Evolutionary conservation across 2,113 vertebrate genomes (phyloP).

Genomic region (Centropristis striata): DNA sequence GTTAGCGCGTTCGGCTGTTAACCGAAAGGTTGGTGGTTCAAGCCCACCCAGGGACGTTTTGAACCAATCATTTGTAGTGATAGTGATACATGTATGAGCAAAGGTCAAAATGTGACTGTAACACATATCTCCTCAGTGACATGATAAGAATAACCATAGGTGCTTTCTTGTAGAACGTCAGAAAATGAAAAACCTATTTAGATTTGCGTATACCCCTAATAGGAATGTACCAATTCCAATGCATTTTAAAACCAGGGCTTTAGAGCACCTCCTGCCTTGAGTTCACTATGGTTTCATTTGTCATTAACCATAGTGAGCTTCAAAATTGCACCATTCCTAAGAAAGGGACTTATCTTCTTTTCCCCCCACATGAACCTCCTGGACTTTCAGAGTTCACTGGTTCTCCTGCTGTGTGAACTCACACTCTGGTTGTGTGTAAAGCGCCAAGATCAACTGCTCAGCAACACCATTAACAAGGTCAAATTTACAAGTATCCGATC

Average conservation of each 20-base stretch:
- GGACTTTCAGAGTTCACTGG: slow-evolving; percentile 3
- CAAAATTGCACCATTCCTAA: not conserved
- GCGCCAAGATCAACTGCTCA: slow-evolving; percentile 57
- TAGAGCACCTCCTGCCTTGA: not conserved
- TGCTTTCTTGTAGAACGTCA: too few species aligned
- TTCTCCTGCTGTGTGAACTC: slow-evolving; percentile 44
- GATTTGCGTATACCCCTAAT: too few species aligned
- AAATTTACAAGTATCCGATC: slow-evolving; percentile 23
- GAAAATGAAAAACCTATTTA: too few species aligned
- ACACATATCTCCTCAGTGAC: too few species aligned
- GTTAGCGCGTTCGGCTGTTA: slow-evolving; percentile 77
- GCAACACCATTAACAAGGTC: slow-evolving; percentile 54
- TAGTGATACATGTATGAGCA: too few species aligned
- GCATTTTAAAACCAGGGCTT: not conserved
- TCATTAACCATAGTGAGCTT: not conserved
- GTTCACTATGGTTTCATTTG: not conserved
- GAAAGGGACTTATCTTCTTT: not conserved
- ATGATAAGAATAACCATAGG: too few species aligned
- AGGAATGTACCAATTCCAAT: not conserved
- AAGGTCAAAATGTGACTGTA: too few species aligned
- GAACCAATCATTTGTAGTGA: too few species aligned
- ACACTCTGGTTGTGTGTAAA: slow-evolving; percentile 59
- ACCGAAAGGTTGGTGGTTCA: slow-evolving; percentile 78
- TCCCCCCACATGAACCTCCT: not conserved
- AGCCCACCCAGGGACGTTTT: slow-evolving; percentile 72